These are phyloP conservation scores for Vesta saturnalis DNA, from an alignment of 2,888 invertebrate genomes.

Conservation along the genomic window DNA sequence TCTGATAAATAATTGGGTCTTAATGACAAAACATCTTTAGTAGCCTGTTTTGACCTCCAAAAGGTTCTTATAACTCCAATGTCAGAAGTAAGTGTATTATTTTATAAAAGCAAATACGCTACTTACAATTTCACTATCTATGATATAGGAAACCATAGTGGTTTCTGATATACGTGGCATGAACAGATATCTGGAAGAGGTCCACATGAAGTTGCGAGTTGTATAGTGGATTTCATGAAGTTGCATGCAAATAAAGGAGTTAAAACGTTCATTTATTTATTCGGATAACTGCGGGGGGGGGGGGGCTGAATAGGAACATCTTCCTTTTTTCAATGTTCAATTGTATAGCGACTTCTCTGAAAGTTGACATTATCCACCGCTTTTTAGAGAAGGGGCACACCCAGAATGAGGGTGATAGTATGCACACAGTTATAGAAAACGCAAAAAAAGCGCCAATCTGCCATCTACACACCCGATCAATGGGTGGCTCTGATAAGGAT, in stretches of 20 bases:
- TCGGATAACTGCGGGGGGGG: no score
- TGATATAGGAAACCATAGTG: no score
- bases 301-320: no score
- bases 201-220: neutral
- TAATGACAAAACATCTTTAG: neutral
- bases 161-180: neutral
- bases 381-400: neutral
- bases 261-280: no score
- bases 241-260: no score
- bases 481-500: no score
- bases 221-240: no score
- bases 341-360: no score
- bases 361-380: no score
- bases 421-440: neutral
- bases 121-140: no score
- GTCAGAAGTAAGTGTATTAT: neutral
- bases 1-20: neutral
- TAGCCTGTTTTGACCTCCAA: neutral
- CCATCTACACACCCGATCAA: no score
- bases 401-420: neutral
- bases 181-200: neutral
- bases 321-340: no score
- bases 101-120: neutral
- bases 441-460: neutral
- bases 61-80: neutral